Base-by-base conservation (phyloP, 1,140 invertebrate species). In the Rhopalosiphum padi region DNA sequence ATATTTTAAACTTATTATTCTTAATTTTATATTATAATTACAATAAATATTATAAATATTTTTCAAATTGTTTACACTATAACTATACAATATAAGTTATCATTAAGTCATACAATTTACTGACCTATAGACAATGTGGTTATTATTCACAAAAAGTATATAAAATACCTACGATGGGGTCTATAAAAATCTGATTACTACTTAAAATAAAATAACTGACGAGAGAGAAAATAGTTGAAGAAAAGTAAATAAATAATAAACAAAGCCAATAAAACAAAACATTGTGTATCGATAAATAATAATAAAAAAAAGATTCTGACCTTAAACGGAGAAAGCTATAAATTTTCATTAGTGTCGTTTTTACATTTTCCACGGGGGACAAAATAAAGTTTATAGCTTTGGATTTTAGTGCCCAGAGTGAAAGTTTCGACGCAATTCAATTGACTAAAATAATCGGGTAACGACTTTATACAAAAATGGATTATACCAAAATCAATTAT, bases 251-350 rank as follows among this genome's bases (percentile, higher is more conserved):
- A 86, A 83, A 93, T 55, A 93, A 93, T 93, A 85, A 93, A 93
- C 48, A 86, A 89, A 53, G 48, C 51, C 82, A 93, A 86, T 86
- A 93, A 93, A 93, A 93, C 91, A 93, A 93, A 77, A 93, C 91
- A 93, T 85, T 86, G 35, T 85, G 82, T 85, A 93, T 93, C 77
- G 91, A 93, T 55, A 85, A 93, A 93, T 86, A 93, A 93, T 83
- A 93, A 93, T 93, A 93, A 93, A 93, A 93, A 91, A 93, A 93
- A 85, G 82, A 93, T 91, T 91, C 41, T 82, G 68, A 83, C 77
- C 60, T 91, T 91, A 91, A 91, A 91, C 90, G 77, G 43, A 46
- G 11, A 91, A 51, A 91, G 90, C 77, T 83, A 91, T 91, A 91
- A 91, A 91, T 91, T 82, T 91, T 83, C 90, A 91, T 91, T 91